Evolutionary conservation across 2,888 invertebrate genomes (phyloP).

Genomic region (Ophion ventricosus): DNA sequence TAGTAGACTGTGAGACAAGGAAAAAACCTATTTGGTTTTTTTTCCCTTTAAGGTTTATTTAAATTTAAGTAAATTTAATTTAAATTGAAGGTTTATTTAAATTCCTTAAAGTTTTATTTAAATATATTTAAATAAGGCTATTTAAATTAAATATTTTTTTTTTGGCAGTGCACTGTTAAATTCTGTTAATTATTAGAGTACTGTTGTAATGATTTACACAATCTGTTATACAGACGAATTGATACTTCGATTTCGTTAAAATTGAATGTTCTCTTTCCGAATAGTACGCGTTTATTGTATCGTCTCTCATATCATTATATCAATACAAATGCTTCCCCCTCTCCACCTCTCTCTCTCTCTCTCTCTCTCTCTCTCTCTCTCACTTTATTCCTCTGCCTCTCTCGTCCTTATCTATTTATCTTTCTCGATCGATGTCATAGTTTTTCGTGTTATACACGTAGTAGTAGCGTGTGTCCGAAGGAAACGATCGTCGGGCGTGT

Average conservation of each 20-base stretch:
- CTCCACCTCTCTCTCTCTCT: not conserved
- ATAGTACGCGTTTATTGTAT: not conserved
- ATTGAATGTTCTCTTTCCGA: slow-evolving; percentile 18
- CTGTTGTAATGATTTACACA: not conserved
- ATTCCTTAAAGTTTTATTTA: no score
- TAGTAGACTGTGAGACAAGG: no score
- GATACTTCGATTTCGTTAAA: slow-evolving; percentile 15
- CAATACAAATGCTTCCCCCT: not conserved
- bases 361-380: not conserved
- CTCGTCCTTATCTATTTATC: not conserved
- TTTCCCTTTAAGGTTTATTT: no score
- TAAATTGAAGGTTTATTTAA: no score
- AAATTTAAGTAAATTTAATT: no score
- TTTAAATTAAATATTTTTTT: no score
- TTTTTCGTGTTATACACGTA: not conserved
- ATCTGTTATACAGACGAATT: slow-evolving; percentile 7
- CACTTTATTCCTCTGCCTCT: not conserved
- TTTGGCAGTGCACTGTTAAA: no score
- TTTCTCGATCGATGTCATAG: slow-evolving; percentile 10
- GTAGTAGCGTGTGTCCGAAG: slow-evolving; percentile 11
- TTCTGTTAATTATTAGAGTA: not conserved
- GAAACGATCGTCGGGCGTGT: slow-evolving; percentile 57
- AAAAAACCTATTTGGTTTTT: no score
- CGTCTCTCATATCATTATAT: not conserved
- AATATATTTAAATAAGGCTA: no score